Evolutionary conservation across 2,888 invertebrate species (phyloP), one percentile per base, ranked within the genome.

Genomic region (Parascotia fuliginaria): DNA sequence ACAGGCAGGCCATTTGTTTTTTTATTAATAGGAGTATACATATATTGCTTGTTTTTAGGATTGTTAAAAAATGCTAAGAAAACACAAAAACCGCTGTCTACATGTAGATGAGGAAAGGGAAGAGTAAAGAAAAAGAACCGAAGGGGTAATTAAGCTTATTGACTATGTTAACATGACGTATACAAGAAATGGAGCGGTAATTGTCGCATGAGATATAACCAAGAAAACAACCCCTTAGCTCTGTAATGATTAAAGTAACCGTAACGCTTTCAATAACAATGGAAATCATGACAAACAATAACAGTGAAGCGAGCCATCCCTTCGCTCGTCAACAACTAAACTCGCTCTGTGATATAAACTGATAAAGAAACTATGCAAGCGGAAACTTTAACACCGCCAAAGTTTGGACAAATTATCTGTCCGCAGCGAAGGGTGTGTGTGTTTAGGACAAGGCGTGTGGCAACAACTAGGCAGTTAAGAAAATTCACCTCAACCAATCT

Each of bases 371-470:
- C 79, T 75, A 75, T 64, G 58, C 61, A 62, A 69, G 68, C 65
- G 63, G 63, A 70, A 78, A 79, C 70, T 79, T 73, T 70, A 68
- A 61, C 68, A 65, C 58, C 63, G 55, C 51, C 45, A 39, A 79
- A 80, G 67, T 82, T 77, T 65, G 71, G 71, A 77, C 79, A 83
- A 83, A 78, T 83, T 79, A 79, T 81, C 74, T 73, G 64, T 68
- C 74, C 67, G 67, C 66, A 60, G 53, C 54, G 63, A 65, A 67
- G 72, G 73, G 74, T 75, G 80, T 83, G 78, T 85, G 77, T 85
- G 80, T 75, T 83, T 82, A 84, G 85, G 85, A 78, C 74, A 57
- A 44, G 57, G 67, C 63, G 64, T 57, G 68, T 54, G 63, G 55
- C 76, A 73, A 72, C 77, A 71, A 72, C 71, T 64, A 61, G 68